Conservation (phyloP, 2,888 invertebrate species). For the Sesia bembeciformis region DNA sequence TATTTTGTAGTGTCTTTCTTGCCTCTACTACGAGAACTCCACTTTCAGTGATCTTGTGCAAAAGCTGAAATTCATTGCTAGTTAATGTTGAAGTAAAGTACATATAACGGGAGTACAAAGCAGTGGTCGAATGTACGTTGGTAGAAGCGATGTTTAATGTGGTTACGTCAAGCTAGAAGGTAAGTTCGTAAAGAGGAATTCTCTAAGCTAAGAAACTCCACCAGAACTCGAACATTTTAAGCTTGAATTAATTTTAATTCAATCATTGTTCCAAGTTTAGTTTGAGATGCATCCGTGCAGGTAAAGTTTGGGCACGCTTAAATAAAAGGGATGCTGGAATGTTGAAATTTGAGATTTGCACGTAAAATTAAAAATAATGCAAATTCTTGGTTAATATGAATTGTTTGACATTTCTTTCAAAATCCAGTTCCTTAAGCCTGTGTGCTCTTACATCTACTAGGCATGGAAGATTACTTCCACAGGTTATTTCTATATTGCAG, state of each 20-base stretch:
- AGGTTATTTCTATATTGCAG: no score
- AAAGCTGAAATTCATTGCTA: no score
- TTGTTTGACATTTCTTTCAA: no score
- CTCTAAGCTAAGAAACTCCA: conserved; percentile 11
- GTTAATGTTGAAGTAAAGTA: no score
- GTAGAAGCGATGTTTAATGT: background rate
- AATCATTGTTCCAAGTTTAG: conserved; percentile 18
- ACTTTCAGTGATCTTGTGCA: no score
- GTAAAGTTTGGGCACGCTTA: conserved; percentile 11
- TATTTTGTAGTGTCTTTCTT: conserved; percentile 9
- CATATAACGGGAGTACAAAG: no score
- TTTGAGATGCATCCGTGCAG: conserved; percentile 14
- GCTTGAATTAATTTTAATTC: conserved; percentile 24
- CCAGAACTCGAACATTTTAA: conserved; percentile 18
- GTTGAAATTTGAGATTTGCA: no score
- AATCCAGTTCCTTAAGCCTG: no score
- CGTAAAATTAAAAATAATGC: no score
- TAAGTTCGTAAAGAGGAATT: background rate
- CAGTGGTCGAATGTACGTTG: background rate
- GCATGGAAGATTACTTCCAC: no score
- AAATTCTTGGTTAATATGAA: no score
- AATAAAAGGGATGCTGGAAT: conserved; percentile 11
- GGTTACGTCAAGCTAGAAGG: background rate
- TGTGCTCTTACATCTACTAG: no score
- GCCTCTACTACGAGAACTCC: background rate